Evolutionary conservation across 2,888 invertebrate genomes (phyloP).

Genomic region (Dexiosoma caninum): DNA sequence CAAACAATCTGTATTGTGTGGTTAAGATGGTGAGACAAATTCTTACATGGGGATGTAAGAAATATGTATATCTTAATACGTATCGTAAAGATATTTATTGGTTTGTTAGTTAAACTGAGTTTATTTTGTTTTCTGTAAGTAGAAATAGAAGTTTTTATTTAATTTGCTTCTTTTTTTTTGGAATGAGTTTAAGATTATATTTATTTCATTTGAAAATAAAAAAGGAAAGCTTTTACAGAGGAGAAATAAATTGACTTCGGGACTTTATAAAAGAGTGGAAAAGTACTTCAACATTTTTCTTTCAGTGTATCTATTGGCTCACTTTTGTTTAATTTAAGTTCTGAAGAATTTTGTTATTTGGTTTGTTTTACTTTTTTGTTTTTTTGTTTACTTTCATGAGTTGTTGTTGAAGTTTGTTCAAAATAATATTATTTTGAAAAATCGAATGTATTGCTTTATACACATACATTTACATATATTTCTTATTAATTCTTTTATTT

Average conservation of each 20-base stretch:
- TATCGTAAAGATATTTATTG: slow-evolving; percentile 18
- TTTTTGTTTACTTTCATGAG: too few relatives aligned
- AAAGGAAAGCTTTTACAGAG: too few relatives aligned
- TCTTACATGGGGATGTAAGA: not conserved
- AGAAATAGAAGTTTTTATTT: slow-evolving; percentile 1
- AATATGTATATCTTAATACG: not conserved
- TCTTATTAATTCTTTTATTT: not conserved
- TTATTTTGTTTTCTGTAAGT: not conserved
- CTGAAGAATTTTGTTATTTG: slow-evolving; percentile 12
- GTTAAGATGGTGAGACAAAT: not conserved
- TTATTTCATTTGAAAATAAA: too few relatives aligned
- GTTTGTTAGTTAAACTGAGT: slow-evolving; percentile 5
- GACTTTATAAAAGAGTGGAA: too few relatives aligned
- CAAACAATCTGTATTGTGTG: not conserved
- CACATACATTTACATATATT: not conserved
- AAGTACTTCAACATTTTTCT: too few relatives aligned
- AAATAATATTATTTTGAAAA: not conserved
- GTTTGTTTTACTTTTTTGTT: too few relatives aligned
- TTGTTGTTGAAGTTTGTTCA: not conserved
- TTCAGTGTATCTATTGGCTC: too few relatives aligned
- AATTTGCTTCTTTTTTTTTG: not conserved
- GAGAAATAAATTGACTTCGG: too few relatives aligned
- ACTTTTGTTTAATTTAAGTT: slow-evolving; percentile 29
- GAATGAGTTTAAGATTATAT: too few relatives aligned
- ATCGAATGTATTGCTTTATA: slow-evolving; percentile 1